Conservation (phyloP, 2,888 invertebrate genomes). For the Drosophila flavopinicola region DNA sequence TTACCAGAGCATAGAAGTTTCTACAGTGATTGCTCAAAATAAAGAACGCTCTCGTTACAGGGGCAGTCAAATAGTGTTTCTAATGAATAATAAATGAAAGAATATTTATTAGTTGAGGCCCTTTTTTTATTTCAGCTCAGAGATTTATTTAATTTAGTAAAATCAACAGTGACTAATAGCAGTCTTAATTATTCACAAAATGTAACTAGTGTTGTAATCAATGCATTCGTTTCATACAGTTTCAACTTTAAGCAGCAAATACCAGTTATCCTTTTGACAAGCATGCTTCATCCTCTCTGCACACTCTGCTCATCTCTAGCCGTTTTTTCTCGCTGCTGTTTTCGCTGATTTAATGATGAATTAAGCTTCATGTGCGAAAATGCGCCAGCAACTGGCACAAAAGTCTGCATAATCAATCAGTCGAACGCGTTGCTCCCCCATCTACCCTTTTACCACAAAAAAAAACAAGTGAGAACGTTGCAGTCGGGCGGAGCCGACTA, state of each 20-base stretch:
- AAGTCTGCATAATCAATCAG: constrained; percentile 79
- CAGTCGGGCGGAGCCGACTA: no score
- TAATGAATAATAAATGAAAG: no score
- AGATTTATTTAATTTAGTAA: no score
- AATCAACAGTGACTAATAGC: no score
- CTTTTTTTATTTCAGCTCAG: no score
- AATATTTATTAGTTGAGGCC: no score
- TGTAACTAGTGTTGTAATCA: no score
- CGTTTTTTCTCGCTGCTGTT: neutral
- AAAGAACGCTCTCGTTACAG: no score
- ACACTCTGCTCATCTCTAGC: neutral
- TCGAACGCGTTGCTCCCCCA: neutral
- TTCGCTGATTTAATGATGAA: constrained; percentile 69
- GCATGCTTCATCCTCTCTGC: constrained; percentile 14
- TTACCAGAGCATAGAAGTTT: neutral
- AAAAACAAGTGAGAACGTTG: constrained; percentile 10
- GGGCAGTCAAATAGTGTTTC: no score
- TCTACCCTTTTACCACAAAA: constrained; percentile 8
- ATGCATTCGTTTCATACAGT: no score
- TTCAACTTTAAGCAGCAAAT: constrained; percentile 1
- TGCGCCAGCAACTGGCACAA: constrained; percentile 67
- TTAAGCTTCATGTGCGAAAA: constrained; percentile 68
- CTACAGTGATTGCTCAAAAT: no score
- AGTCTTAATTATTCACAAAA: no score
- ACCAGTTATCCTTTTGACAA: constrained; percentile 3